Conservation (phyloP, 2,113 vertebrate species). For the Planiliza haematocheilus region DNA sequence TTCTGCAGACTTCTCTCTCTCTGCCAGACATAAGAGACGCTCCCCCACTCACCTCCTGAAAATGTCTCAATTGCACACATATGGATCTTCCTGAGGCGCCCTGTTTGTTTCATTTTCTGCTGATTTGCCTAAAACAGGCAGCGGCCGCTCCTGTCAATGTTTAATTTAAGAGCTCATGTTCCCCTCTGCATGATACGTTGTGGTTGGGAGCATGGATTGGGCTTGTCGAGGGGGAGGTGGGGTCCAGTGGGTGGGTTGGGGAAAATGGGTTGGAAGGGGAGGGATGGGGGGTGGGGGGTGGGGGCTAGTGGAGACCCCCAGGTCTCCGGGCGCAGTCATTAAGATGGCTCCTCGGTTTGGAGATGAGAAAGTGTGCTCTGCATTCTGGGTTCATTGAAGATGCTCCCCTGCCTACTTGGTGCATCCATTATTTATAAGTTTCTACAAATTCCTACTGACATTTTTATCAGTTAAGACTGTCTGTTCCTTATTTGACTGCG, state of each 20-base stretch:
- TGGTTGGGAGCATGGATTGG: conserved; percentile 39
- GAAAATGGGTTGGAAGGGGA: conserved; percentile 10
- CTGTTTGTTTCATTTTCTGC: conserved; percentile 68
- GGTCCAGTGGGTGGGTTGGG: conserved; percentile 27
- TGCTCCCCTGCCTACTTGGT: conserved; percentile 69
- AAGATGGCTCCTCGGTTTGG: conserved; percentile 66
- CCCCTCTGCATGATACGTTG: conserved; percentile 39
- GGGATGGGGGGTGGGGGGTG: conserved; percentile 29
- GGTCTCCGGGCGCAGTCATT: conserved; percentile 80
- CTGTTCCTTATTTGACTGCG: conserved; percentile 53
- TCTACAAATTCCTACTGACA: conserved; percentile 77
- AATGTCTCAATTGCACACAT: conserved; percentile 54
- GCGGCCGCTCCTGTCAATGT: conserved; percentile 63
- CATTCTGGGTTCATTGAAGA: conserved; percentile 76
- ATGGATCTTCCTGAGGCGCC: conserved; percentile 44
- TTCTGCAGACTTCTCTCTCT: conserved; percentile 2
- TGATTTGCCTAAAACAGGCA: conserved; percentile 69
- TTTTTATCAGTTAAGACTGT: conserved; percentile 74
- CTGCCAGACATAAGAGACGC: conserved; percentile 13
- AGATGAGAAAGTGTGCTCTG: conserved; percentile 69
- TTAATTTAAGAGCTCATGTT: conserved; percentile 73
- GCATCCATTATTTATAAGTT: conserved; percentile 80
- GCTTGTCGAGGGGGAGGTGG: conserved; percentile 14
- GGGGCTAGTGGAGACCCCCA: conserved; percentile 46
- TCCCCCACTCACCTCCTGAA: conserved; percentile 16